Conservation (phyloP, 1,140 invertebrate genomes). For the Holotrichia oblita region DNA sequence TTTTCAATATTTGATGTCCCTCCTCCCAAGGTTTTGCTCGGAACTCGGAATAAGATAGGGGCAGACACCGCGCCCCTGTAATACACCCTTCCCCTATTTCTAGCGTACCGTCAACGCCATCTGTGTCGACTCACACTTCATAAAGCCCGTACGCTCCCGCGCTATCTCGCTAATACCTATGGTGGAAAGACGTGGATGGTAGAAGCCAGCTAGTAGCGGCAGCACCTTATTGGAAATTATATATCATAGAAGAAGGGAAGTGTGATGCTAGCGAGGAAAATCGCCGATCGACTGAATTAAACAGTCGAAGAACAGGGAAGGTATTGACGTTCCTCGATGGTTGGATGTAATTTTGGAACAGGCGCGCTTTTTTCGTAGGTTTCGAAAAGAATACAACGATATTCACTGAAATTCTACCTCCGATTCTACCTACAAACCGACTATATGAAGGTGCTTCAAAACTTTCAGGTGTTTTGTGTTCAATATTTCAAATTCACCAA, state of each 20-base stretch:
- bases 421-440: too few relatives aligned
- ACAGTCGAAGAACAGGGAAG: constrained; percentile 8
- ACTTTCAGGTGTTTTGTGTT: too few relatives aligned
- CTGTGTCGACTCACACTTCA: constrained; percentile 58
- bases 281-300: constrained; percentile 27
- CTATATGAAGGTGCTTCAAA: too few relatives aligned
- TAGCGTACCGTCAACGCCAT: constrained; percentile 54
- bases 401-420: neutral
- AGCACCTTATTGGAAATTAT: constrained; percentile 55
- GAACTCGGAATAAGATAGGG: constrained; percentile 20
- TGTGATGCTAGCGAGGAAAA: constrained; percentile 15
- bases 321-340: constrained; percentile 11
- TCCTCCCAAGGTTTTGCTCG: constrained; percentile 45
- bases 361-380: neutral
- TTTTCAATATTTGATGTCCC: constrained; percentile 58
- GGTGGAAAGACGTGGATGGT: constrained; percentile 49
- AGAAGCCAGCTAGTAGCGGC: constrained; percentile 45
- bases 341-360: constrained; percentile 15
- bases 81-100: neutral
- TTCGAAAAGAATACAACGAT: neutral
- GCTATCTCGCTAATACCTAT: constrained; percentile 56
- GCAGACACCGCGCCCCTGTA: neutral
- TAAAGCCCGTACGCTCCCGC: constrained; percentile 49
- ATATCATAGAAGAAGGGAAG: constrained; percentile 38
- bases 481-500: too few relatives aligned